A percentile compares a stretch with the other conserved stretches of the same genome.
These are phyloP conservation scores for Clusia tigrina DNA, from an alignment of 2,888 invertebrate genomes.

Conservation along the genomic window DNA sequence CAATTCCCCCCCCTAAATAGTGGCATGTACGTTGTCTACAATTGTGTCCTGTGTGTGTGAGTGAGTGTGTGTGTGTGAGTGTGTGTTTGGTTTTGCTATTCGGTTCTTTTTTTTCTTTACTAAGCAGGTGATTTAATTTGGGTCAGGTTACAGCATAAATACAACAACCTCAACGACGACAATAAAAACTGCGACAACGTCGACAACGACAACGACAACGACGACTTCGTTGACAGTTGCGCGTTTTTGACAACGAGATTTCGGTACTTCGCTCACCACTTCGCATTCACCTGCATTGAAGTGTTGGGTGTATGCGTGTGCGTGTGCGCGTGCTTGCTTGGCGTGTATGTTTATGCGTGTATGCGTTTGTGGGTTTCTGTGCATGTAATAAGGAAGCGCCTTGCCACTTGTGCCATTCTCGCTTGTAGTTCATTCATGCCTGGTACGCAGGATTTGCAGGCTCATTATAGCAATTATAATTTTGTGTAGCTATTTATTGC, in stretches of 20 bases:
- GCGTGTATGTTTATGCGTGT: no score
- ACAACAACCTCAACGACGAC: no score
- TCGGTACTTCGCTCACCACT: constrained; percentile 12
- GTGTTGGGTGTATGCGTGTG: no score
- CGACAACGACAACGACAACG: constrained; percentile 11
- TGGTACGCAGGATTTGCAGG: constrained; percentile 3
- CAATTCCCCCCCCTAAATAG: not conserved
- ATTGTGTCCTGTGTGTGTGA: constrained; percentile 15
- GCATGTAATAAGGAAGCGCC: no score
- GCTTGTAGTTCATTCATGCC: not conserved
- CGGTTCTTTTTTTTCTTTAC: constrained; percentile 12
- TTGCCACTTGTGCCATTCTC: not conserved
- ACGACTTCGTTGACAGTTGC: constrained; percentile 14
- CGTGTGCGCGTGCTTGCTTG: no score
- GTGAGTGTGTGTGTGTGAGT: constrained; percentile 24
- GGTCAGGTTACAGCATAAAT: constrained; percentile 45
- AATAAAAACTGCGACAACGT: no score
- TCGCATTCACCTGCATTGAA: not conserved
- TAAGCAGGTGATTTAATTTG: constrained; percentile 30
- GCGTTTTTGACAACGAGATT: constrained; percentile 12
- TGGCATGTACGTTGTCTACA: not conserved
- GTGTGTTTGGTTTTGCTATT: constrained; percentile 26
- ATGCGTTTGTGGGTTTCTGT: no score
- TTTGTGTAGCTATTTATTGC: constrained; percentile 4
- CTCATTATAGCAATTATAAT: constrained; percentile 19